Evolutionary conservation across 2,888 invertebrate species (phyloP).

Genomic region (Resseliella maxima): DNA sequence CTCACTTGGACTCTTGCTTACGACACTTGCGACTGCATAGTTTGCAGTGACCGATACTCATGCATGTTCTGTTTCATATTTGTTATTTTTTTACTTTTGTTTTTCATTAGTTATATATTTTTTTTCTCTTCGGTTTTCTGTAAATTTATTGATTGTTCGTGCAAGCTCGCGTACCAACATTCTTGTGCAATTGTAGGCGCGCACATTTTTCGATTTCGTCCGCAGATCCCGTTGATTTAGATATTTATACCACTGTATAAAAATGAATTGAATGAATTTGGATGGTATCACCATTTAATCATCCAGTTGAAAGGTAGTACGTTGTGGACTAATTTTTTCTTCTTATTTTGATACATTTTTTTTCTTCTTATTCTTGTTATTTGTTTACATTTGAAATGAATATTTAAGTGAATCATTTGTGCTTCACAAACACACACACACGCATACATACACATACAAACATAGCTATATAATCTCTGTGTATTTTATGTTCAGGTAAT

Average conservation of each 20-base stretch:
- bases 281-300: constrained; percentile 42
- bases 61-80: not conserved
- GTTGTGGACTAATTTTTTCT: not conserved
- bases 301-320: constrained; percentile 2
- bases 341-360: not conserved
- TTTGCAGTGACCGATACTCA: not conserved
- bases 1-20: not conserved
- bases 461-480: no score
- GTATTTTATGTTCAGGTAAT: not conserved
- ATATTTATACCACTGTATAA: not conserved
- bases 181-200: constrained; percentile 42
- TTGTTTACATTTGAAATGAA: not conserved
- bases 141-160: constrained; percentile 16
- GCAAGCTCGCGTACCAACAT: constrained; percentile 39
- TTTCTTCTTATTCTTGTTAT: not conserved
- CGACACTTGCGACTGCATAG: not conserved
- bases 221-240: constrained; percentile 4
- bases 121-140: no score
- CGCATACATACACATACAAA: not conserved
- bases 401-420: not conserved
- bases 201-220: not conserved
- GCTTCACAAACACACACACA: no score
- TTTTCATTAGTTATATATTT: no score
- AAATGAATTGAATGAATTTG: not conserved
- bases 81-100: no score